A percentile compares a stretch with the other conserved stretches of the same genome.
These are phyloP conservation scores for Drosophila robusta DNA, from an alignment of 2,888 invertebrate genomes.

Conservation along the genomic window DNA sequence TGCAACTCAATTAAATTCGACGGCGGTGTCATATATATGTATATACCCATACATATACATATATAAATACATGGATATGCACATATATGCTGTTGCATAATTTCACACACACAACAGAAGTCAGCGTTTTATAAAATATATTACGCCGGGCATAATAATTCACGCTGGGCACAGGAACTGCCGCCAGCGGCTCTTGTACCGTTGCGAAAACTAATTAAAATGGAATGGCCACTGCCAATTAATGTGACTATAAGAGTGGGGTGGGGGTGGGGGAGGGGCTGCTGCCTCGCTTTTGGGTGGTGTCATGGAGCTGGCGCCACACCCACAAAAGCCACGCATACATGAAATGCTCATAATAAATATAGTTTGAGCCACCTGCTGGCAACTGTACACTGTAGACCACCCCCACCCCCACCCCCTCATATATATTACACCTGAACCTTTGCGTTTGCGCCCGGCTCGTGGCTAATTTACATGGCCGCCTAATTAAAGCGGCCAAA, in stretches of 20 bases:
- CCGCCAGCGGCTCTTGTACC: constrained; percentile 59
- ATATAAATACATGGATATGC: constrained; percentile 24
- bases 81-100: constrained; percentile 63
- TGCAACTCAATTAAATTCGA: constrained; percentile 79
- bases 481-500: constrained; percentile 73
- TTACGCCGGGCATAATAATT: constrained; percentile 69
- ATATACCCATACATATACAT: neutral
- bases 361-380: constrained; percentile 28
- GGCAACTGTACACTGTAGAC: constrained; percentile 3
- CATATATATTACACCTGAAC: neutral
- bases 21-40: constrained; percentile 53
- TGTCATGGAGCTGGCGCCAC: constrained; percentile 10
- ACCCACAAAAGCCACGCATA: constrained; percentile 21
- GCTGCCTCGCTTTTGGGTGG: neutral
- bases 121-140: constrained; percentile 70
- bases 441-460: constrained; percentile 18
- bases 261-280: neutral
- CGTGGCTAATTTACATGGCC: constrained; percentile 70
- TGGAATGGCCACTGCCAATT: constrained; percentile 77
- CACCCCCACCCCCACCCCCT: neutral
- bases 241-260: constrained; percentile 61
- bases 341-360: constrained; percentile 45
- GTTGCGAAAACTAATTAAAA: constrained; percentile 80
- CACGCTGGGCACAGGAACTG: constrained; percentile 55
- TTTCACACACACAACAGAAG: constrained; percentile 47